phyloP scores from a whole-genome alignment of 2,797 vertebrate species.

The Lutjanus campechanus region DNA sequence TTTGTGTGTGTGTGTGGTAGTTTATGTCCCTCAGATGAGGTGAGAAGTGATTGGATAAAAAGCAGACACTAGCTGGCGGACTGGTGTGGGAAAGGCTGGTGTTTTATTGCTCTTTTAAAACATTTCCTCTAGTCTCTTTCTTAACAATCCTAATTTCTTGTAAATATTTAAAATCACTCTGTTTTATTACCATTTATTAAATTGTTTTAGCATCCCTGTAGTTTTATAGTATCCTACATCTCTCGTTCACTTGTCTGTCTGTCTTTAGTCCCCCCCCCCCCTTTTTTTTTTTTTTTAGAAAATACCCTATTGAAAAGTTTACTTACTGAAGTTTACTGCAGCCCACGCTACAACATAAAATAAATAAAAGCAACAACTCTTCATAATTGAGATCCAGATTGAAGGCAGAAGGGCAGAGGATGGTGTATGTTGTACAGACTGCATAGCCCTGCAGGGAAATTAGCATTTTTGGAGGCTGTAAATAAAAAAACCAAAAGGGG shows the following conservation, averaged over 20 bases:
- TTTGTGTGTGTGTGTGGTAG: constrained; percentile 15
- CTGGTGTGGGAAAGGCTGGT: background rate
- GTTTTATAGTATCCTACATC: background rate
- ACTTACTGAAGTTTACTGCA: too few relatives aligned
- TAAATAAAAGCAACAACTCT: background rate
- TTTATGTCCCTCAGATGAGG: constrained; percentile 45
- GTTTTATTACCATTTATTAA: background rate
- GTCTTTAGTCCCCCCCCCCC: constrained; percentile 10
- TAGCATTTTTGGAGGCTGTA: background rate
- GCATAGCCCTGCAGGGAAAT: background rate
- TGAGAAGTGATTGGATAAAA: constrained; percentile 58
- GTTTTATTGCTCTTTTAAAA: constrained; percentile 34
- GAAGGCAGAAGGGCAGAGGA: background rate
- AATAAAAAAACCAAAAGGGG: background rate
- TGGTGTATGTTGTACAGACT: background rate
- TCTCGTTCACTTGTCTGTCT: background rate
- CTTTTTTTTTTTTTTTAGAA: constrained; percentile 6
- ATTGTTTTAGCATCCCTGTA: background rate
- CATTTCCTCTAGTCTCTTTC: background rate
- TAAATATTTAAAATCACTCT: background rate
- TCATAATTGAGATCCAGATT: background rate
- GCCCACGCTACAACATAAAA: background rate
- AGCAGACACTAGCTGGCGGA: constrained; percentile 52
- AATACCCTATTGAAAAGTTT: too few relatives aligned
- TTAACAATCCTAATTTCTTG: background rate